These are phyloP conservation scores for Pithecia hirsuta DNA, from an alignment of 2,797 vertebrate species.

Conservation along the genomic window DNA sequence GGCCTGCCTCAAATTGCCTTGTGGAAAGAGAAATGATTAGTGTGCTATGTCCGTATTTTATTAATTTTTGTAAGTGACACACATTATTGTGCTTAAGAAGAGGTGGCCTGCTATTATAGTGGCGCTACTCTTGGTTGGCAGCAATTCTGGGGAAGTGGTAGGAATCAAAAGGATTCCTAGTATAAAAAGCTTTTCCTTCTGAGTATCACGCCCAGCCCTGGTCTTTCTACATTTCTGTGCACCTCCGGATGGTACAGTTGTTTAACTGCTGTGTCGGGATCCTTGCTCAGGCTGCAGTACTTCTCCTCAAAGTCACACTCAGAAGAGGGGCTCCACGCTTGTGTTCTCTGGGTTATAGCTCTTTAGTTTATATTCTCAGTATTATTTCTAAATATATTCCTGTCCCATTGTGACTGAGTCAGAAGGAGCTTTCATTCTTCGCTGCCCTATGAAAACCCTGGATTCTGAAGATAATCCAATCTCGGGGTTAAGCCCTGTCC, in stretches of 20 bases:
- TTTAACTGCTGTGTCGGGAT: neutral
- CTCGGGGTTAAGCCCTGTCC: neutral
- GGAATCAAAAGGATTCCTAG: neutral
- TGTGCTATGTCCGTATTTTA: neutral
- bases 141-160: neutral
- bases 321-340: neutral
- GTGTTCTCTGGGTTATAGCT: neutral
- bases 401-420: neutral
- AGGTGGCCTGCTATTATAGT: neutral
- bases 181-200: neutral
- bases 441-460: neutral
- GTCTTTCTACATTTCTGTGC: neutral
- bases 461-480: neutral
- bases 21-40: neutral
- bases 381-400: neutral
- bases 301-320: neutral
- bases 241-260: accelerated
- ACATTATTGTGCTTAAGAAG: neutral
- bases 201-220: neutral
- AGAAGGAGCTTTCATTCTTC: neutral
- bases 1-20: neutral
- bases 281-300: neutral
- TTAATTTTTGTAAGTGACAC: neutral
- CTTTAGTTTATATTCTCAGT: neutral
- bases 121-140: neutral